These are phyloP conservation scores for Etheostoma cragini DNA, from an alignment of 2,113 vertebrate species.

Conservation along the genomic window DNA sequence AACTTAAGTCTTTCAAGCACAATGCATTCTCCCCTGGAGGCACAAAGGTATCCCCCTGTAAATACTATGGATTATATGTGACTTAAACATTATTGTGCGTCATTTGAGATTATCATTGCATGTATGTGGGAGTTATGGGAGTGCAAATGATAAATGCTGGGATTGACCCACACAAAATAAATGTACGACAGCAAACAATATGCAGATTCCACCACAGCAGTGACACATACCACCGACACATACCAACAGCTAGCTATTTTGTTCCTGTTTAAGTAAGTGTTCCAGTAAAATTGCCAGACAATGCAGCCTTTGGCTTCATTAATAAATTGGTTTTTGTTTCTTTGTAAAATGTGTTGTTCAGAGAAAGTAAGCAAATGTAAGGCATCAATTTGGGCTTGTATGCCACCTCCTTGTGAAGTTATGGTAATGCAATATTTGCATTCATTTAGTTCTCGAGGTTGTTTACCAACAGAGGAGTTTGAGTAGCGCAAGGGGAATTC, in stretches of 20 bases:
- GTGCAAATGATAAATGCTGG: background rate
- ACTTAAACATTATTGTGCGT: conserved; percentile 21
- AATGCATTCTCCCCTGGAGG: conserved; percentile 51
- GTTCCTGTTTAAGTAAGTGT: background rate
- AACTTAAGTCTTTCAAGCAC: conserved; percentile 51
- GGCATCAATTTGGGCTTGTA: background rate
- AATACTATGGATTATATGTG: conserved; percentile 22
- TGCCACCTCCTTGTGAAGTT: background rate
- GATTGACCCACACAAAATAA: background rate
- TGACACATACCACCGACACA: too few species aligned
- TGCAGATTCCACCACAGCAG: background rate
- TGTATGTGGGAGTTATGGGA: conserved; percentile 13
- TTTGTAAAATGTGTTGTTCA: background rate
- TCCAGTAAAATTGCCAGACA: background rate
- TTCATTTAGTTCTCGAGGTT: background rate
- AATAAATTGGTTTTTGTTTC: background rate
- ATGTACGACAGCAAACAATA: conserved; percentile 2
- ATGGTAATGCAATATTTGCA: background rate
- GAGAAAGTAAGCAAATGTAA: background rate
- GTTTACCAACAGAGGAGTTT: conserved; percentile 12
- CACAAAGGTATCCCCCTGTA: conserved; percentile 16
- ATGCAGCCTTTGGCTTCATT: background rate
- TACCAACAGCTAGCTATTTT: background rate
- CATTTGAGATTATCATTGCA: conserved; percentile 25
- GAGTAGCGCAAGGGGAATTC: background rate